Evolutionary conservation across 1,140 invertebrate species (phyloP).

Genomic region (Drosophila chauvacae): DNA sequence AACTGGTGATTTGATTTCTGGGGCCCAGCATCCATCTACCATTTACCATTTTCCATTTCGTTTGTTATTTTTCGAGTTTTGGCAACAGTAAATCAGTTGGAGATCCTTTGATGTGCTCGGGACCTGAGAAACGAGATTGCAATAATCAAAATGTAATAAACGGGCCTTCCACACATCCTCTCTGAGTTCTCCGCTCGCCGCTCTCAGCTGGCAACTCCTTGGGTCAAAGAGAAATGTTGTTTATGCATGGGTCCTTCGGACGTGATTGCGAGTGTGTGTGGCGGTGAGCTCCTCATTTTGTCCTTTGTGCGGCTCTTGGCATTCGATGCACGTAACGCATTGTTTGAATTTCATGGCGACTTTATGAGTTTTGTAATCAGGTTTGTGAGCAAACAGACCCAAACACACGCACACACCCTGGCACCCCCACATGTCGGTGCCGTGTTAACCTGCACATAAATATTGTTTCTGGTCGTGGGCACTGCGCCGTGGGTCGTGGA

Average conservation of each 20-base stretch:
- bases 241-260: conserved; percentile 61
- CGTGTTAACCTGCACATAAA: conserved; percentile 73
- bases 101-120: conserved; percentile 42
- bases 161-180: conserved; percentile 58
- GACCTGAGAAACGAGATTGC: conserved; percentile 61
- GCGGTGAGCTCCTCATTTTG: conserved; percentile 40
- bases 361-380: conserved; percentile 83
- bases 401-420: conserved; percentile 40
- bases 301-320: conserved; percentile 51
- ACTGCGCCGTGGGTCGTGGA: conserved; percentile 4
- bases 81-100: conserved; percentile 61
- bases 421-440: conserved; percentile 18
- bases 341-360: conserved; percentile 83
- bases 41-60: conserved; percentile 2
- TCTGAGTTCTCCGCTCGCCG: background rate
- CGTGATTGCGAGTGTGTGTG: conserved; percentile 33
- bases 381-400: conserved; percentile 73
- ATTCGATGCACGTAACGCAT: conserved; percentile 80
- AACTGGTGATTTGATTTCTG: conserved; percentile 47
- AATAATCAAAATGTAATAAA: conserved; percentile 80
- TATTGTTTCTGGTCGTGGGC: conserved; percentile 56
- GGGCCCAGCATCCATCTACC: conserved; percentile 8
- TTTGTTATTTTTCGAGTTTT: conserved; percentile 16
- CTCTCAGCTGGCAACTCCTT: conserved; percentile 56
- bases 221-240: conserved; percentile 76